Base-by-base conservation (phyloP, 2,888 invertebrate species). In the Noctuana brunneofusca region DNA sequence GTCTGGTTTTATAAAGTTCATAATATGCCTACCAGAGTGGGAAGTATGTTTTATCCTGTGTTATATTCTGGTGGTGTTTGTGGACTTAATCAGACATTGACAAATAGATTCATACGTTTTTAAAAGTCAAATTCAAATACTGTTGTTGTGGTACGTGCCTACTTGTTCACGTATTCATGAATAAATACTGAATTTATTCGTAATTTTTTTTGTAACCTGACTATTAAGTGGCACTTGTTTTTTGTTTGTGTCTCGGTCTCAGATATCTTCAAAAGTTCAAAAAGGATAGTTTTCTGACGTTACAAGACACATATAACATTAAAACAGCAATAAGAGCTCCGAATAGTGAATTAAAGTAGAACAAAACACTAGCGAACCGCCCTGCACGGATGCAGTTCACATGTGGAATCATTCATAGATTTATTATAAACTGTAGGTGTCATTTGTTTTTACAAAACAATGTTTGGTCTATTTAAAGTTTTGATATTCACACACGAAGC, bases 91-190 rank as follows among this genome's bases (percentile, higher is more conserved):
- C 41, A 41, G 41, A 14, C 41, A 41, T 41, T 41, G 43, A 30
- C 30, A 53, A 43, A 43, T 20, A 38, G 41, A 27, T 30, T 43
- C 20, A 3, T 16, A 52, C 43, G n/a, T 53, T 53, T 56, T 48
- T 52, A 43, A 53, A 59, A 59, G 43, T 59, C 59, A 59, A 59
- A 52, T 59, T 27, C 32, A 18, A 24, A 22, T 3, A 54, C 38
- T 54, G 41, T 24, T 41, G 41, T 24, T 55, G 41, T 16, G 35
- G 9, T 8, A 41, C 16, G 32, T 53, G n/a, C n/a, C n/a, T n/a
- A 35, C 30, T 20, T 27, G 43, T 56, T 48, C 35, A 35, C 35
- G 27, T 50, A 46, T 30, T 24, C 24, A 27, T 49, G 58, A 50
- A 50, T 58, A 38, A n/a, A 16, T 41, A 48, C 18, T 35, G 14